Base-by-base conservation (phyloP, 2,113 vertebrate genomes). In the Apeltes quadracus region DNA sequence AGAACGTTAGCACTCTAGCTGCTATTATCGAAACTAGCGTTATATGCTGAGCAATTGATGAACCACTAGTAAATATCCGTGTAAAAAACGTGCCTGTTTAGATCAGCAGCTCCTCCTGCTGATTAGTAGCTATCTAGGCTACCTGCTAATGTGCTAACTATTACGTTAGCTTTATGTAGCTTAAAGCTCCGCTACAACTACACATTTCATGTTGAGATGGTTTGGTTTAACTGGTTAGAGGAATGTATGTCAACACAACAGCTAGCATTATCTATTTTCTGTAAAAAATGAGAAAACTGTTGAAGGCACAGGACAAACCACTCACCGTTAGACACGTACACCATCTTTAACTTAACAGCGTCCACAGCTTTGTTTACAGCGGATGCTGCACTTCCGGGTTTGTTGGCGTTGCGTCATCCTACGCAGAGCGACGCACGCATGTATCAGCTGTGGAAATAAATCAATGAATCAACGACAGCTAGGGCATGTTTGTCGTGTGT, bases 321-420 rank as follows among this genome's bases (percentile, higher is more conserved):
- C 94, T 95, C 79, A 98, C 96, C 96, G n/a, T 96, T 96, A 15
- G 95, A 95, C 93, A 98, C 96, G 93, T 97, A 97, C 79, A 96
- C 95, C 96, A 97, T 97, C 58, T 87, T 86, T 13, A 13, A 22
- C 23, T 14, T 0, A 3, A 64, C 53, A 48, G 29, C 22, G 22
- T 7, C 2, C 36, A 39, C 61, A 61, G 72, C 64, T 89, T 53
- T 90, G 86, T 91, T 89, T 87, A 86, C 55, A 5, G 15, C 7
- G 59, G n/a, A 7, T 20, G 18, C 5, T n/a, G 2, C 16, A 72
- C 80, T 85, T 89, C 87, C 88, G 79, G 65, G 22, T 87, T 56
- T 57, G 43, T 20, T 11, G 7, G 4, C 25, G 20, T 4, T 23
- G 34, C 72, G 79, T 81, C 69, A 80, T 20, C 38, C 1, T 5